Evolutionary conservation across 2,113 vertebrate species (phyloP).

Genomic region (Calyptomena viridis): DNA sequence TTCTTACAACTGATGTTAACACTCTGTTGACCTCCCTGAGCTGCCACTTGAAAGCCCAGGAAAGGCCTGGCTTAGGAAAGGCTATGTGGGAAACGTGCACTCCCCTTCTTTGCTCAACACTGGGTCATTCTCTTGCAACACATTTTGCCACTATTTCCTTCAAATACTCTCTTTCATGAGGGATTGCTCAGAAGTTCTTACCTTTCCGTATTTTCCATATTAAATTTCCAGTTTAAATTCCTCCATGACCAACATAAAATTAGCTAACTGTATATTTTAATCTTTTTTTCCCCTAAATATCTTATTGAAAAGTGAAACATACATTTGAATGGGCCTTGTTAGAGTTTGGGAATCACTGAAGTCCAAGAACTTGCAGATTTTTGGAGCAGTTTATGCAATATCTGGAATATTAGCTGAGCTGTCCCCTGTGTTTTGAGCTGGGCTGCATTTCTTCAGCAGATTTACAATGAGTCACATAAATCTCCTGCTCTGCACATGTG

Average conservation of each 20-base stretch:
- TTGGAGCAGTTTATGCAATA: background rate
- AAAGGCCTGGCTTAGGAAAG: background rate
- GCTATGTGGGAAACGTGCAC: background rate
- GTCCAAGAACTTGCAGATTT: background rate
- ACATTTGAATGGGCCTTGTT: background rate
- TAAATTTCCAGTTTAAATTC: background rate
- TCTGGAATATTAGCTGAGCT: conserved; percentile 18
- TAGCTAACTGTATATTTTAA: background rate
- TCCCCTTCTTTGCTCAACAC: background rate
- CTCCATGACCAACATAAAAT: background rate
- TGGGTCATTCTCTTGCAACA: background rate
- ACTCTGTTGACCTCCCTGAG: background rate
- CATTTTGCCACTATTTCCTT: background rate
- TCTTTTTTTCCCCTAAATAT: background rate
- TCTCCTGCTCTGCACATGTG: conserved; percentile 47
- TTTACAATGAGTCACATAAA: conserved; percentile 54
- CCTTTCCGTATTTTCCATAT: background rate
- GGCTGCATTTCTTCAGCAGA: background rate
- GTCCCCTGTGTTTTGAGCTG: background rate
- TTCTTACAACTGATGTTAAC: fast-evolving
- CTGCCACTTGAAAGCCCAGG: background rate
- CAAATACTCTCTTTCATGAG: background rate
- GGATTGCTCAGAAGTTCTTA: background rate
- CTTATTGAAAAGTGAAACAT: background rate
- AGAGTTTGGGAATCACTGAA: background rate